These are phyloP conservation scores for Meiosimyza platycephala DNA, from an alignment of 2,888 invertebrate genomes.

Conservation along the genomic window DNA sequence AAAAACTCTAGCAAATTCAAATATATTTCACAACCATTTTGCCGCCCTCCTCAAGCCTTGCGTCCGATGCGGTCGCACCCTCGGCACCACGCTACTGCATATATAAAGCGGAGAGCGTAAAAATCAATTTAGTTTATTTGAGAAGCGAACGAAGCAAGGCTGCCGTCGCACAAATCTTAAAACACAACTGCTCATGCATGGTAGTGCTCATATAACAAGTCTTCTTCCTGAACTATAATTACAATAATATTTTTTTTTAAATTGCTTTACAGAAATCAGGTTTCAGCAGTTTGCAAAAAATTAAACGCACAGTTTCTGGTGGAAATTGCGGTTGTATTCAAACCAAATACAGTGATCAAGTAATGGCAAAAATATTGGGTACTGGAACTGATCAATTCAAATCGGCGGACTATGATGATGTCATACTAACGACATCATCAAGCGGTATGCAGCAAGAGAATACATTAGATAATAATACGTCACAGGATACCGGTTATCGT, in stretches of 20 bases:
- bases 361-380: neutral
- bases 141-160: too few relatives aligned
- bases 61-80: too few relatives aligned
- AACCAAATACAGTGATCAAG: conserved; percentile 45
- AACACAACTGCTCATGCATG: too few relatives aligned
- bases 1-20: too few relatives aligned
- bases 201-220: neutral
- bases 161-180: too few relatives aligned
- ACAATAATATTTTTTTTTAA: neutral
- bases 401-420: neutral
- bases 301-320: conserved; percentile 78
- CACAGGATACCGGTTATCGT: conserved; percentile 36
- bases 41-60: too few relatives aligned
- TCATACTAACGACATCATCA: neutral
- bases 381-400: neutral
- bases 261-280: conserved; percentile 64
- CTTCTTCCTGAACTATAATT: neutral
- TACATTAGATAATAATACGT: too few relatives aligned
- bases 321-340: conserved; percentile 50
- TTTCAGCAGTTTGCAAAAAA: conserved; percentile 77
- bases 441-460: neutral
- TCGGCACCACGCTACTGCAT: too few relatives aligned
- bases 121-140: too few relatives aligned
- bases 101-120: too few relatives aligned
- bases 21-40: too few relatives aligned